Percentiles rank a stretch among this genome's conserved stretches.
These are phyloP conservation scores for Camelus bactrianus DNA, from an alignment of 2,113 vertebrate genomes.

Conservation along the genomic window DNA sequence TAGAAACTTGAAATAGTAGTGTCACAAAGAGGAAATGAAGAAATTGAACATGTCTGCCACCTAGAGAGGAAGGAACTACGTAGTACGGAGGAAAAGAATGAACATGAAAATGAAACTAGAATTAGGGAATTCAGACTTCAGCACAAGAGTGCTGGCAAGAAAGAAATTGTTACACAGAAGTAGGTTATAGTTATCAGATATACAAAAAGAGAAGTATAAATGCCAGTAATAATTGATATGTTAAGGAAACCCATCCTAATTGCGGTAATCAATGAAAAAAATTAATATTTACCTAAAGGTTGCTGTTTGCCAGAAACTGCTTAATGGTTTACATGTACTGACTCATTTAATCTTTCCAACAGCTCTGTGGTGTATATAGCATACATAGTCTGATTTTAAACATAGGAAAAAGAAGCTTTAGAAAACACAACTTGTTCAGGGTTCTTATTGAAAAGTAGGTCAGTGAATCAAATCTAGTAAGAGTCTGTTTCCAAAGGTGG, in stretches of 20 bases:
- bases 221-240: neutral
- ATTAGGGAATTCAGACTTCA: neutral
- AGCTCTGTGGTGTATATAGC: neutral
- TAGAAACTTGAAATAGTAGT: conserved; percentile 61
- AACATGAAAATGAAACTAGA: conserved; percentile 28
- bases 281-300: neutral
- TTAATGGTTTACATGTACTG: neutral
- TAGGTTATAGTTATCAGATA: neutral
- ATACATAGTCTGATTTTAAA: neutral
- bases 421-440: neutral
- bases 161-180: conserved; percentile 4
- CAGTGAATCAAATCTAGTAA: neutral
- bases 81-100: neutral
- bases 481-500: too few species aligned
- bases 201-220: conserved; percentile 11
- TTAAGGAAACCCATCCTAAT: conserved; percentile 15
- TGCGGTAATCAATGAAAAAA: neutral
- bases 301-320: neutral
- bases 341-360: neutral
- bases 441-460: neutral
- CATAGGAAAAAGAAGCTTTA: neutral
- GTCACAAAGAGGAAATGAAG: conserved; percentile 53
- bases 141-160: neutral
- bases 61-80: conserved; percentile 1
- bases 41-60: conserved; percentile 10